phyloP scores from a whole-genome alignment of 1,140 invertebrate species.

The Aphidius ervi region DNA sequence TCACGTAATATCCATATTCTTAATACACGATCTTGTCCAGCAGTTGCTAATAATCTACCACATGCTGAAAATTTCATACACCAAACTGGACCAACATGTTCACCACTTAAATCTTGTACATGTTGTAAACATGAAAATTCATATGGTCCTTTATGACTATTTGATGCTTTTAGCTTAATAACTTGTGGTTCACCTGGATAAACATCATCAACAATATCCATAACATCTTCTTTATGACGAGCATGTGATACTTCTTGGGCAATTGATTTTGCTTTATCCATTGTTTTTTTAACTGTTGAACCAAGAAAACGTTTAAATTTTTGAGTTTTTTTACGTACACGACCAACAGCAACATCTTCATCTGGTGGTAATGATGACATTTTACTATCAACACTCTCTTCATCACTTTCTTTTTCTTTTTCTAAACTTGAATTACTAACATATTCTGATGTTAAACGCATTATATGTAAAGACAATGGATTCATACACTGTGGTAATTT shows the following conservation, averaged over 20 bases:
- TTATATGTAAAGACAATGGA: slow-evolving; percentile 90
- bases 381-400: slow-evolving; percentile 77
- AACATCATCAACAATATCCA: slow-evolving; percentile 78
- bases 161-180: slow-evolving; percentile 89
- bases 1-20: slow-evolving; percentile 91
- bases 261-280: slow-evolving; percentile 85
- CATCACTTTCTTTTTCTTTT: slow-evolving; percentile 75
- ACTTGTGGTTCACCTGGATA: slow-evolving; percentile 70
- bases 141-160: slow-evolving; percentile 92
- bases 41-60: slow-evolving; percentile 88
- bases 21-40: slow-evolving; percentile 90
- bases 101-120: slow-evolving; percentile 72
- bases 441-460: slow-evolving; percentile 87
- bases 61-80: slow-evolving; percentile 98
- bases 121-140: slow-evolving; percentile 81
- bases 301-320: slow-evolving; percentile 82
- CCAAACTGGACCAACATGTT: slow-evolving; percentile 92
- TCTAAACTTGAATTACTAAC: slow-evolving; percentile 71
- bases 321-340: slow-evolving; percentile 52
- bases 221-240: slow-evolving; percentile 78
- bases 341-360: slow-evolving; percentile 52
- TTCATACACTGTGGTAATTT: slow-evolving; percentile 83
- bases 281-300: slow-evolving; percentile 80
- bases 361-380: slow-evolving; percentile 61
- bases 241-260: slow-evolving; percentile 83